Evolutionary conservation across 2,113 vertebrate species (phyloP).

Genomic region (Pseudonaja textilis): DNA sequence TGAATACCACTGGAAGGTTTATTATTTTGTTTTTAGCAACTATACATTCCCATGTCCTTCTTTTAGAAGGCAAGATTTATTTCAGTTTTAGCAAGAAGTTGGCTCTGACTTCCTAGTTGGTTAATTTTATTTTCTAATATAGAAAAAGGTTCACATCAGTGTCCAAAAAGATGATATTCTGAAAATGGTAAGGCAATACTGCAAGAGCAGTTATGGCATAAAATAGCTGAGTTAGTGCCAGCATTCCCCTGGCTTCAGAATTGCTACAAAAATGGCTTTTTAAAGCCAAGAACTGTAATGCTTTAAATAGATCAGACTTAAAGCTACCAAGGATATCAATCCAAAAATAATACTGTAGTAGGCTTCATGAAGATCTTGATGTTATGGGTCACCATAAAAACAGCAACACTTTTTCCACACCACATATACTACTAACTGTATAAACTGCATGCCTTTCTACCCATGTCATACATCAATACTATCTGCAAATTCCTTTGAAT

Average conservation of each 20-base stretch:
- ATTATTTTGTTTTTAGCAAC: neutral
- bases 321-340: slow-evolving; percentile 52
- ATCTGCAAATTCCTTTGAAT: slow-evolving; percentile 19
- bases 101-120: slow-evolving; percentile 20
- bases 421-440: slow-evolving; percentile 18
- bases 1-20: neutral
- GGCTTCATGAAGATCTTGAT: slow-evolving; percentile 28
- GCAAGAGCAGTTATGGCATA: neutral
- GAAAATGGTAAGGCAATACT: slow-evolving; percentile 21
- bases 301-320: slow-evolving; percentile 58
- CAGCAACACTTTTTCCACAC: slow-evolving; percentile 8
- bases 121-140: slow-evolving; percentile 32
- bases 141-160: slow-evolving; percentile 38
- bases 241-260: slow-evolving; percentile 53
- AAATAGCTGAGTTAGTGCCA: slow-evolving; percentile 34
- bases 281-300: slow-evolving; percentile 45
- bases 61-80: slow-evolving; percentile 14
- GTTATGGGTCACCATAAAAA: slow-evolving; percentile 34
- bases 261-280: slow-evolving; percentile 44
- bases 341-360: slow-evolving; percentile 60
- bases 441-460: neutral
- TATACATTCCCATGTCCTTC: neutral
- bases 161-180: slow-evolving; percentile 33
- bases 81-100: neutral
- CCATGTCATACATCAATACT: neutral